Evolutionary conservation across 2,113 vertebrate species (phyloP).

Genomic region (Pedionomus torquatus): DNA sequence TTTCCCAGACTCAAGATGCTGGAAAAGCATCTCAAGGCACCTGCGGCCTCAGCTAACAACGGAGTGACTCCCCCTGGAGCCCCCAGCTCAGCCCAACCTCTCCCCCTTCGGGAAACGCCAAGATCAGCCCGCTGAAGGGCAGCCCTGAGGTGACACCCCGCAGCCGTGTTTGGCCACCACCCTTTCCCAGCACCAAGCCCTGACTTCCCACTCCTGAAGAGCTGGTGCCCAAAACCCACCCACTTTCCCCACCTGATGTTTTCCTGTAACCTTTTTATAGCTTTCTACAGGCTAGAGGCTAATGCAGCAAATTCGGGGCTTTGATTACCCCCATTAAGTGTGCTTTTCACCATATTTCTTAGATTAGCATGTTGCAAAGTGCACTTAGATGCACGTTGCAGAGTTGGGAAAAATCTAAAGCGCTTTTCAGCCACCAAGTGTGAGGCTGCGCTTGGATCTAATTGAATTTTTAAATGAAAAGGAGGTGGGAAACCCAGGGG

Average conservation of each 20-base stretch:
- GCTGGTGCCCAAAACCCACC: background rate
- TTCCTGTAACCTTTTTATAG: background rate
- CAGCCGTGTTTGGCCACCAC: background rate
- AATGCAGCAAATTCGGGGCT: background rate
- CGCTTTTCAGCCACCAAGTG: background rate
- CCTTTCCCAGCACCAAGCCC: background rate
- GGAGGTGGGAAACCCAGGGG: rapidly evolving
- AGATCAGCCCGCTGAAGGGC: rapidly evolving
- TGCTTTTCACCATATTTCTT: background rate
- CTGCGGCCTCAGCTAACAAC: background rate
- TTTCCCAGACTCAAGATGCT: rapidly evolving
- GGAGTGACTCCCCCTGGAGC: background rate
- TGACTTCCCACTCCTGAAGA: background rate
- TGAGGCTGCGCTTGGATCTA: rapidly evolving
- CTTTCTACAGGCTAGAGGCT: rapidly evolving
- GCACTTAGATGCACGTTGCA: rapidly evolving
- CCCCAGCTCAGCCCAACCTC: too few species aligned
- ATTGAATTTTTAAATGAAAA: background rate
- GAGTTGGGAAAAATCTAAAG: background rate
- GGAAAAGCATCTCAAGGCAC: too few species aligned
- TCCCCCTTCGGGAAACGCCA: rapidly evolving
- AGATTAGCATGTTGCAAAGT: background rate
- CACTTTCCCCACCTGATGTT: rapidly evolving
- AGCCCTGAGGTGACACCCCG: background rate
- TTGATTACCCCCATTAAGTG: background rate